These are phyloP conservation scores for Tanypteryx hageni DNA, from an alignment of 2,888 invertebrate genomes.

Conservation along the genomic window DNA sequence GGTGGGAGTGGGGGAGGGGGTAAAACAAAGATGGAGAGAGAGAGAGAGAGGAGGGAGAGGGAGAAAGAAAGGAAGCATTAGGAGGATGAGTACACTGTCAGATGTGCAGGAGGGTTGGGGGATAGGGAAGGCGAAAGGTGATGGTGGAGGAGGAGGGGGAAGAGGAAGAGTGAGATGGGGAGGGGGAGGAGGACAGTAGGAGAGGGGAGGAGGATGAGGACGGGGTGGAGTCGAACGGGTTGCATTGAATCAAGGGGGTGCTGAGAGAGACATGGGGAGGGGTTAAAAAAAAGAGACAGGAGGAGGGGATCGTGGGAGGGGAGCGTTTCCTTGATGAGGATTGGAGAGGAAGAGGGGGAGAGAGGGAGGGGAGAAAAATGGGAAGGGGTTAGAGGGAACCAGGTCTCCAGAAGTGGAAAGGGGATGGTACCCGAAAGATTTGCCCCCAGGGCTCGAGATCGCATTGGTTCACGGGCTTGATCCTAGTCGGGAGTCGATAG, in stretches of 20 bases:
- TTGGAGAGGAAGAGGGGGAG: neutral
- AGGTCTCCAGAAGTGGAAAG: no score
- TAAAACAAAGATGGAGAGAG: neutral
- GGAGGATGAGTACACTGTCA: neutral
- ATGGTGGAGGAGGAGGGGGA: conserved; percentile 2
- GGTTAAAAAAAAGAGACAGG: neutral
- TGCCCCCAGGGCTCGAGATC: no score
- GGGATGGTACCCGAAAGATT: no score
- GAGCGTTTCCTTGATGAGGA: neutral
- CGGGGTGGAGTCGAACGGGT: neutral
- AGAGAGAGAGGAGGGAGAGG: neutral
- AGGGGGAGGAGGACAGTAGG: neutral
- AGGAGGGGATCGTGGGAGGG: neutral
- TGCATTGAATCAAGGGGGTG: neutral
- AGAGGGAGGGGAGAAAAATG: neutral
- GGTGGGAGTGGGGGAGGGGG: neutral
- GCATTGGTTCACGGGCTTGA: no score
- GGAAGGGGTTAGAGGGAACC: no score
- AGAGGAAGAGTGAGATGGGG: neutral
- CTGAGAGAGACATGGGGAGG: neutral
- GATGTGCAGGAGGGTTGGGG: neutral
- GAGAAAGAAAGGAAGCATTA: neutral
- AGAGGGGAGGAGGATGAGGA: neutral
- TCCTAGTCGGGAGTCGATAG: no score
- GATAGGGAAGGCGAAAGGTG: neutral